Evolutionary conservation across 2,888 invertebrate genomes (phyloP).

Genomic region (Auanema sp.): DNA sequence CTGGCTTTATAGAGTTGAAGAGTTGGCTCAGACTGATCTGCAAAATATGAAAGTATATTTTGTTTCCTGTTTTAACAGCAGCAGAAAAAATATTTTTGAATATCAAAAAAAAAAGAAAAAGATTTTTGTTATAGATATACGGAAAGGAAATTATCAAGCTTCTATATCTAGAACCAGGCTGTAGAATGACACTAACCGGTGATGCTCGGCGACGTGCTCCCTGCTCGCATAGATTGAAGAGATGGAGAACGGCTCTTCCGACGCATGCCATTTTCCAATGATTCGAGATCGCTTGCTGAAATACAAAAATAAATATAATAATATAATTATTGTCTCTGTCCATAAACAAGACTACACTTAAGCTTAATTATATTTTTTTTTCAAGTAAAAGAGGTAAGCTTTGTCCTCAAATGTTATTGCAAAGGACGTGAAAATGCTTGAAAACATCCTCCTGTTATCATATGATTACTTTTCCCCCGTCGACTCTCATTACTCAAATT

Average conservation of each 20-base stretch:
- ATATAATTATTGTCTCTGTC: too few relatives aligned
- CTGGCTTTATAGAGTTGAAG: slow-evolving; percentile 69
- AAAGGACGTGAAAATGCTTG: too few relatives aligned
- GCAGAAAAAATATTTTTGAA: background rate
- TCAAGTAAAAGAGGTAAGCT: too few relatives aligned
- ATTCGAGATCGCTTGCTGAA: slow-evolving; percentile 36
- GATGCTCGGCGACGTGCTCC: slow-evolving; percentile 30
- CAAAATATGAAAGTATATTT: slow-evolving; percentile 3
- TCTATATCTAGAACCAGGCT: too few relatives aligned
- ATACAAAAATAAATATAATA: slow-evolving; percentile 3
- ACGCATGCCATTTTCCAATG: slow-evolving; percentile 21
- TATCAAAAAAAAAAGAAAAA: background rate
- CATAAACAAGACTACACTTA: too few relatives aligned
- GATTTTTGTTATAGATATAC: too few relatives aligned
- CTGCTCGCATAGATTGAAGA: slow-evolving; percentile 22
- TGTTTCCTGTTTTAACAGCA: background rate
- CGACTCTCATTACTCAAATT: too few relatives aligned
- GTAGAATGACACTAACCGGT: slow-evolving; percentile 20
- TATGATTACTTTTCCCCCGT: too few relatives aligned
- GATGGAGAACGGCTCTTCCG: slow-evolving; percentile 31
- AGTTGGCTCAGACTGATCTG: slow-evolving; percentile 24
- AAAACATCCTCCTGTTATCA: too few relatives aligned
- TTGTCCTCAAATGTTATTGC: too few relatives aligned
- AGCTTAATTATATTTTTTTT: too few relatives aligned
- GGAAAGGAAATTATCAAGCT: too few relatives aligned